Percentiles rank a stretch among this genome's conserved stretches.
phyloP scores from a whole-genome alignment of 2,888 invertebrate species.

The Sarcophaga subvicina region DNA sequence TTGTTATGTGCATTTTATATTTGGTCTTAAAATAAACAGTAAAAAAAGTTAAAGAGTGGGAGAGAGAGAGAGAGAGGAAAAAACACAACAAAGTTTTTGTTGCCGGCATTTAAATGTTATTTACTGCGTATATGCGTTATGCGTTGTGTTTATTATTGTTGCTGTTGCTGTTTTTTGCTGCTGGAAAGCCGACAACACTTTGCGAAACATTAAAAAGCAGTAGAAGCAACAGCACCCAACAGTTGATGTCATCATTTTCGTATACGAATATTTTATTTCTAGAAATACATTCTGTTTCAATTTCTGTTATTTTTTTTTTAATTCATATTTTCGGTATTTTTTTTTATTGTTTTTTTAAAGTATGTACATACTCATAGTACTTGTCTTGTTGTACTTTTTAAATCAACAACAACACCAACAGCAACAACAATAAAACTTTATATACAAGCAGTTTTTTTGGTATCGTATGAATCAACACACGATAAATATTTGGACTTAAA shows the following conservation, averaged over 20 bases:
- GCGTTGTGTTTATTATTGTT: slow-evolving; percentile 30
- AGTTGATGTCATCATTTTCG: slow-evolving; percentile 67
- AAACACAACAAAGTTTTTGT: not conserved
- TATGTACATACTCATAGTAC: not conserved
- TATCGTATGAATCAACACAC: slow-evolving; percentile 6
- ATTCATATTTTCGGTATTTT: not conserved
- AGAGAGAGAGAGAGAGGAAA: no score
- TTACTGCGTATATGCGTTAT: slow-evolving; percentile 55
- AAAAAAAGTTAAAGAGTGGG: no score
- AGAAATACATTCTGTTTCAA: slow-evolving; percentile 60
- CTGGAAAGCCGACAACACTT: slow-evolving; percentile 38
- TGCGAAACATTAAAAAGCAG: slow-evolving; percentile 9
- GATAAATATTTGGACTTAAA: slow-evolving; percentile 26
- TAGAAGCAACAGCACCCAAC: slow-evolving; percentile 41
- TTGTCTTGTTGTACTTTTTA: no score
- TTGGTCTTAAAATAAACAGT: slow-evolving; percentile 33
- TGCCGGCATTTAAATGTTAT: slow-evolving; percentile 66
- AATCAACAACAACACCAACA: slow-evolving; percentile 16
- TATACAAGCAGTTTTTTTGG: slow-evolving; percentile 43
- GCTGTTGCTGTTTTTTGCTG: slow-evolving; percentile 37
- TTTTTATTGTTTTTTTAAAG: slow-evolving; percentile 9
- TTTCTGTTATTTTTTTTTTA: not conserved
- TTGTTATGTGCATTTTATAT: slow-evolving; percentile 50
- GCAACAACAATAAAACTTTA: slow-evolving; percentile 19
- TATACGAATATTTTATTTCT: slow-evolving; percentile 61